Percentiles rank a stretch among this genome's conserved stretches.
phyloP scores from a whole-genome alignment of 2,888 invertebrate genomes.

The Trichogramma evanescens region DNA sequence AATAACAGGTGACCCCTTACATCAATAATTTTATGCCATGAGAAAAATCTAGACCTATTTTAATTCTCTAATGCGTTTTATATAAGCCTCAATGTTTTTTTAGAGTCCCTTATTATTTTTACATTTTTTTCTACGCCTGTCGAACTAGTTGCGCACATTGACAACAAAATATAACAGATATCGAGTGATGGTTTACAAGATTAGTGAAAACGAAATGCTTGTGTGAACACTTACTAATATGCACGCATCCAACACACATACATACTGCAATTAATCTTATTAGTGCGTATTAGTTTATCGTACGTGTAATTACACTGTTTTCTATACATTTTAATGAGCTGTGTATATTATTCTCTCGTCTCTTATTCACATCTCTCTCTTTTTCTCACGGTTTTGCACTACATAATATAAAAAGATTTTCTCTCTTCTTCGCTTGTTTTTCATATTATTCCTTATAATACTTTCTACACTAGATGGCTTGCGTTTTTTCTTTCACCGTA shows the following conservation, averaged over 20 bases:
- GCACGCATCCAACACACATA: too few species aligned
- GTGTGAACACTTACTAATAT: not conserved
- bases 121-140: too few species aligned
- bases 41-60: too few species aligned
- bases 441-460: not conserved
- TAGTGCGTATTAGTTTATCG: not conserved
- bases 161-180: not conserved
- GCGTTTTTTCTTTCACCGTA: too few species aligned
- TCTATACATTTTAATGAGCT: slow-evolving; percentile 24
- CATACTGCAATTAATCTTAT: too few species aligned
- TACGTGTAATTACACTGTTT: slow-evolving; percentile 21
- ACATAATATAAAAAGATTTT: not conserved
- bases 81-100: too few species aligned
- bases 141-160: too few species aligned
- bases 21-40: too few species aligned
- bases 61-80: too few species aligned
- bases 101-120: too few species aligned
- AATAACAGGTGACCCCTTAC: not conserved
- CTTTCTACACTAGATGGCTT: too few species aligned
- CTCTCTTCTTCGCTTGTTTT: not conserved
- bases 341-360: slow-evolving; percentile 6
- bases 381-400: not conserved
- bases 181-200: not conserved
- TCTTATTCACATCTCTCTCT: not conserved
- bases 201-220: not conserved